Evolutionary conservation across 2,113 vertebrate genomes (phyloP).

Genomic region (Triplophysa dalaica): DNA sequence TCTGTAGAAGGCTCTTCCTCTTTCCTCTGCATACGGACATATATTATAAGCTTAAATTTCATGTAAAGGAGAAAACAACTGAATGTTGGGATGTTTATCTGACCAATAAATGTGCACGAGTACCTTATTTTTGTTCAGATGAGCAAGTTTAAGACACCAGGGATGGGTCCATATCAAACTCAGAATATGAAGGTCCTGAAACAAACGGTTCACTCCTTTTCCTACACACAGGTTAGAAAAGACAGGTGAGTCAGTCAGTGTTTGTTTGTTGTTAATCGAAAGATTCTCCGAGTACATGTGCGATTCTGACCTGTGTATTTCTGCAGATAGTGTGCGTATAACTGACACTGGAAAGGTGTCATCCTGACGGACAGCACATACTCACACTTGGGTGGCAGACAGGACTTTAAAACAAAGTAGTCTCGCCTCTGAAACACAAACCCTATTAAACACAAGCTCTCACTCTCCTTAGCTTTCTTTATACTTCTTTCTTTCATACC

Average conservation of each 20-base stretch:
- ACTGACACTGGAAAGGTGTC: slow-evolving; percentile 84
- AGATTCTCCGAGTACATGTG: background rate
- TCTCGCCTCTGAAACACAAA: slow-evolving; percentile 84
- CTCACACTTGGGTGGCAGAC: slow-evolving; percentile 93
- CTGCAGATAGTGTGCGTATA: slow-evolving; percentile 91
- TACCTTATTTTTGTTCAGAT: slow-evolving; percentile 88
- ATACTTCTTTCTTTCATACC: slow-evolving; percentile 67
- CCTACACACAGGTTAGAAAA: slow-evolving; percentile 41
- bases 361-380: slow-evolving; percentile 91
- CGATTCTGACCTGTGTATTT: slow-evolving; percentile 80
- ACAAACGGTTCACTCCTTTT: slow-evolving; percentile 65
- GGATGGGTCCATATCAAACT: slow-evolving; percentile 95
- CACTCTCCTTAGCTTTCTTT: background rate
- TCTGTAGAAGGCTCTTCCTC: slow-evolving; percentile 3
- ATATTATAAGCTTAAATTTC: background rate
- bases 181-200: slow-evolving; percentile 95
- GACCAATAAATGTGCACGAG: slow-evolving; percentile 45
- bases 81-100: background rate
- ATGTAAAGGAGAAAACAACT: background rate
- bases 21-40: slow-evolving; percentile 34
- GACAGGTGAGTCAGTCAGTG: background rate
- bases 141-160: slow-evolving; percentile 93
- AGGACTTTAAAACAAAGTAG: slow-evolving; percentile 90
- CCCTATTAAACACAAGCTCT: background rate
- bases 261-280: background rate